Base-by-base conservation (phyloP, 2,888 invertebrate genomes). In the Agrotis segetum region DNA sequence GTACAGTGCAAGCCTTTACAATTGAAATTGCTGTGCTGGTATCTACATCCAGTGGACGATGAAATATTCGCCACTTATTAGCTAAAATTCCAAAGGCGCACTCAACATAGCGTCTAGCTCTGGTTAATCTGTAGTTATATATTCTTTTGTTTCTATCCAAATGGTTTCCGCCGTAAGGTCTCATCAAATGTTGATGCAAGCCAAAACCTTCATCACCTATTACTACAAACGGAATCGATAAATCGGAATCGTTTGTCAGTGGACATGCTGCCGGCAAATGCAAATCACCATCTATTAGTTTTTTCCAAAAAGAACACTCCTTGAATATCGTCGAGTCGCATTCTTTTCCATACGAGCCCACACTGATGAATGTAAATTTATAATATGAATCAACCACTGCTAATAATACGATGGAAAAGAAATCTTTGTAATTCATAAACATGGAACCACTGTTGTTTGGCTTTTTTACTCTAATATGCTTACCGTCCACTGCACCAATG, bases 1-100 rank as follows among this genome's bases (percentile, higher is more conserved):
- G 19, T 52, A 52, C 52, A 17, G 49, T 49, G 17, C 49, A 50
- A 29, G 59, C 60, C 46, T 70, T 71, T 53, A 53, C 44, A 44
- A 44, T 13, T 44, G 9, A 9, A 44, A 56, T 73, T 52, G 29
- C 62, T 56, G 24, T 62, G 68, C 49, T 64, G 16, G 66, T 67
- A 72, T 49, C 61, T 72, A 56, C 55, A 56, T 56, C 55, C 55
- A 56, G 29, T 56, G 55, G 55, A 29, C 55, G 29, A 56, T 56
- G 55, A 29, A 56, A 56, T 29, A 56, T 56, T 29, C 55, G 29
- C 55, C 55, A 56, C 67, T 72, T 53, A 65, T 44, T 59, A 61
- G 50, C 49, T 40, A 40, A 58, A 40, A 67, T 72, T 44, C 71
- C 67, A 52, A 63, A 72, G 16, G 82, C 73, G 66, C 24, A 24